Conservation (phyloP, 2,113 vertebrate genomes). For the Brachyhypopomus gauderio region DNA sequence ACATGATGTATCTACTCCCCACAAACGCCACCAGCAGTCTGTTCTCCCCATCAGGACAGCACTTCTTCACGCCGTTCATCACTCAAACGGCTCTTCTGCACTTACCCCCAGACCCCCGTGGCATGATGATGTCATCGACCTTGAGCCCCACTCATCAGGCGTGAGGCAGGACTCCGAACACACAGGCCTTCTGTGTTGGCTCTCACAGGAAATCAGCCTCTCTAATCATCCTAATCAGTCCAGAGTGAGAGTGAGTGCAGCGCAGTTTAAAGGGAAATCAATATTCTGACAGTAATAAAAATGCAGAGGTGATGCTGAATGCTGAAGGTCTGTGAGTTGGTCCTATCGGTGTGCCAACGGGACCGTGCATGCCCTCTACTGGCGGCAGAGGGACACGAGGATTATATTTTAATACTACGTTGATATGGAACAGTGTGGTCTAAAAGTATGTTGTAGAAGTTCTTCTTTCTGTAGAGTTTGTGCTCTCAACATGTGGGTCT, state of each 20-base stretch:
- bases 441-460: too few relatives aligned
- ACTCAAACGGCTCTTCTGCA: constrained; percentile 59
- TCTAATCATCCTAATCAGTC: neutral
- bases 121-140: neutral
- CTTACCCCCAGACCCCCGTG: neutral
- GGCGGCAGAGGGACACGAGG: neutral
- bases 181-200: neutral
- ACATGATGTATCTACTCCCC: neutral
- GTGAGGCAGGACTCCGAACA: neutral
- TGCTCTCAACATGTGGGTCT: too few relatives aligned
- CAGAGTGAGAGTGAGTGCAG: neutral
- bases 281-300: too few relatives aligned
- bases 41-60: constrained; percentile 64
- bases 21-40: constrained; percentile 35
- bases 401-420: neutral
- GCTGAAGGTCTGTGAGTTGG: neutral
- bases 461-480: too few relatives aligned
- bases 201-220: neutral
- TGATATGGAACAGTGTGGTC: too few relatives aligned
- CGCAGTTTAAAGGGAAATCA: too few relatives aligned
- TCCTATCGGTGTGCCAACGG: neutral
- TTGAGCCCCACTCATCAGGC: constrained; percentile 18
- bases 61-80: neutral
- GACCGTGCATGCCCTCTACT: constrained; percentile 12
- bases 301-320: neutral